Conservation (phyloP, 2,113 vertebrate species). For the Elgaria multicarinata region DNA sequence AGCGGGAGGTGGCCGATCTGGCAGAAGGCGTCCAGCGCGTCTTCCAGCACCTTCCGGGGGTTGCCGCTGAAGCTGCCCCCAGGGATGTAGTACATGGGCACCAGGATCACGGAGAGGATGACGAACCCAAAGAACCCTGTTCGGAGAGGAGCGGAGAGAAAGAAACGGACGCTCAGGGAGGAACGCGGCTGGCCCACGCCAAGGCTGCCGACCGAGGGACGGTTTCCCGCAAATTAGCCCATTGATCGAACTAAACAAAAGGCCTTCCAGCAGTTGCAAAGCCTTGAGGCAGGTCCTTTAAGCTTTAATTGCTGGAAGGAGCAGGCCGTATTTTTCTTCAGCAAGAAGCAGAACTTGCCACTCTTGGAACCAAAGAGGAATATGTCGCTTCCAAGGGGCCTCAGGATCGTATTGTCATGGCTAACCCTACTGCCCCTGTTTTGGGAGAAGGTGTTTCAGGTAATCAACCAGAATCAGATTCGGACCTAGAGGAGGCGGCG, state of each 20-base stretch:
- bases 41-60: conserved; percentile 84
- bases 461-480: no score
- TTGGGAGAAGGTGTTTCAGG: no score
- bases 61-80: conserved; percentile 81
- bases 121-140: conserved; percentile 91
- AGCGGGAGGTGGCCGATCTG: conserved; percentile 86
- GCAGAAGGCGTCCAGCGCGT: conserved; percentile 91
- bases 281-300: background rate
- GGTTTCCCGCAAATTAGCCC: no score
- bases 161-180: rapidly evolving
- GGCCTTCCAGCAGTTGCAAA: background rate
- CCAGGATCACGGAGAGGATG: conserved; percentile 87
- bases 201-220: background rate
- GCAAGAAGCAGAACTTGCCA: background rate
- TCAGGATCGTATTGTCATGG: background rate
- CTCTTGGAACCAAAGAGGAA: background rate
- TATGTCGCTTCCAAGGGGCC: background rate
- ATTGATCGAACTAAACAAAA: background rate
- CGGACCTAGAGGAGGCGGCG: no score
- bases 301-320: background rate
- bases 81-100: conserved; percentile 92
- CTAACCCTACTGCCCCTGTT: no score
- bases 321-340: background rate
- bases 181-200: no score
- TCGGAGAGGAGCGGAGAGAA: background rate